A percentile compares a stretch with the other conserved stretches of the same genome.
phyloP scores from a whole-genome alignment of 2,797 vertebrate genomes.

The Calcarius lapponicus region DNA sequence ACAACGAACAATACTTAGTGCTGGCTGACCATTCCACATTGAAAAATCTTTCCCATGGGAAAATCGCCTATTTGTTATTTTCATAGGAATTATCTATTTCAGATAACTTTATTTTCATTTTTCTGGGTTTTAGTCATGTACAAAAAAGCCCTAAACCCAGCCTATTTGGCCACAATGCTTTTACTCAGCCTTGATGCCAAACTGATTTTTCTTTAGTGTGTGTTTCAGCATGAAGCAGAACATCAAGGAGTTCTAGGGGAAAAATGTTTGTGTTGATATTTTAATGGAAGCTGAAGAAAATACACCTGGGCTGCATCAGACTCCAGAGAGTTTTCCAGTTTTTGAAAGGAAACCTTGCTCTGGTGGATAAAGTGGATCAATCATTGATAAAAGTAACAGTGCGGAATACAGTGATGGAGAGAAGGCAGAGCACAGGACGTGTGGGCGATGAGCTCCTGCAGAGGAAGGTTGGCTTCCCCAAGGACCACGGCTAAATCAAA shows the following conservation, averaged over 20 bases:
- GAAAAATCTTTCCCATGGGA: slow-evolving; percentile 48
- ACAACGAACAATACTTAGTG: neutral
- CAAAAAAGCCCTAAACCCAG: neutral
- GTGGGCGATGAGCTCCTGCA: neutral
- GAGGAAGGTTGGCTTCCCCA: neutral
- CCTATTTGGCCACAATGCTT: neutral
- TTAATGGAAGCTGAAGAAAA: neutral
- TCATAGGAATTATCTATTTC: neutral
- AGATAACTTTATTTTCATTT: slow-evolving; percentile 41
- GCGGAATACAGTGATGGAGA: neutral
- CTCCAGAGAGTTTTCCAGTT: neutral
- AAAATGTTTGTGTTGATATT: neutral
- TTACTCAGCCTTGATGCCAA: neutral
- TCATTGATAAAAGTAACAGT: neutral
- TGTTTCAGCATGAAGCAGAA: neutral
- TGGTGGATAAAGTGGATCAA: neutral
- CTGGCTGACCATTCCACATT: neutral
- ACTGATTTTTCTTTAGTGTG: neutral
- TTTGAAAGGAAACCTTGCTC: neutral
- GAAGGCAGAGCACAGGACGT: neutral
- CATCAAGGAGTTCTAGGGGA: neutral
- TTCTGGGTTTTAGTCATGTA: neutral
- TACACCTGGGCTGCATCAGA: neutral
- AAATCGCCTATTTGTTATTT: slow-evolving; percentile 16
- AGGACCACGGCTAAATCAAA: neutral